Percentiles rank a stretch among this genome's conserved stretches.
Evolutionary conservation across 2,797 vertebrate species (phyloP).

Genomic region (Phylloscopus collybita): DNA sequence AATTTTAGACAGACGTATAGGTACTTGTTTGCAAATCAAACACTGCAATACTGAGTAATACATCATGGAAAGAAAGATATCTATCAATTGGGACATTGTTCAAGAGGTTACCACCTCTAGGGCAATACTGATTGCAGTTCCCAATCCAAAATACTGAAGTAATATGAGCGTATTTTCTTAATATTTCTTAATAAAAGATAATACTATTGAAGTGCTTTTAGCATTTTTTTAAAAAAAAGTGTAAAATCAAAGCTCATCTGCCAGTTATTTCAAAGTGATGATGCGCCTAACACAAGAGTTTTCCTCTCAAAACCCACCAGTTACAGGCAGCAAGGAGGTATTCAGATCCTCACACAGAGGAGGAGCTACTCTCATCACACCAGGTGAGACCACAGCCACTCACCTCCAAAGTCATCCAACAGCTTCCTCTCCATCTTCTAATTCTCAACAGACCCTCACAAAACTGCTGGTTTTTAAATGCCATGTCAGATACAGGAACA

Average conservation of each 20-base stretch:
- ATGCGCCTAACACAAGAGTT: background rate
- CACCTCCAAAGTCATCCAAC: background rate
- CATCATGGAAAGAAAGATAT: background rate
- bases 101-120: background rate
- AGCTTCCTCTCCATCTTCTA: background rate
- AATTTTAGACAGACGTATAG: background rate
- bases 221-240: background rate
- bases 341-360: background rate
- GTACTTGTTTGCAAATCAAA: background rate
- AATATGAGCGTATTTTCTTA: background rate
- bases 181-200: background rate
- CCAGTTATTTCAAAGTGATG: background rate
- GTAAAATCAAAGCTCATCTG: background rate
- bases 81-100: background rate
- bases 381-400: background rate
- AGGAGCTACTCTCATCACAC: background rate
- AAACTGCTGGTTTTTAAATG: background rate
- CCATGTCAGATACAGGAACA: background rate
- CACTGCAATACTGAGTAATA: background rate
- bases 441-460: background rate
- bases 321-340: background rate
- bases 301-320: background rate
- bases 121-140: background rate
- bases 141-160: background rate
- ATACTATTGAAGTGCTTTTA: background rate